Evolutionary conservation across 2,888 invertebrate genomes (phyloP).

Genomic region (Agrenia bidenticulata): DNA sequence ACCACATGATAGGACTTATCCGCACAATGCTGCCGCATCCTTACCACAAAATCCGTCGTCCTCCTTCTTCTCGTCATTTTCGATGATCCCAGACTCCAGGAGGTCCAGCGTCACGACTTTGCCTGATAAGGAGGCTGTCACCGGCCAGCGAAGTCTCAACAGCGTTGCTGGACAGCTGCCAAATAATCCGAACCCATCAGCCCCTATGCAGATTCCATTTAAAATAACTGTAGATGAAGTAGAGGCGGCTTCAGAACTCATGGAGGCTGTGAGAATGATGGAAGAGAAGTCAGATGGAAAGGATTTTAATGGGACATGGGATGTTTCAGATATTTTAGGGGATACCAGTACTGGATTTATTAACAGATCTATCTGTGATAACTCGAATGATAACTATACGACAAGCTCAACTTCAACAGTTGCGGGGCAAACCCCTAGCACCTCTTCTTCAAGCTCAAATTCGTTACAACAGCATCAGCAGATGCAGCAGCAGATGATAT

Average conservation of each 20-base stretch:
- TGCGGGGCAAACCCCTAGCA: background rate
- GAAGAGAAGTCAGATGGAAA: constrained; percentile 36
- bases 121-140: constrained; percentile 1
- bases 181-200: background rate
- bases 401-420: background rate
- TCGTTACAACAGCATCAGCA: background rate
- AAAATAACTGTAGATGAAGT: constrained; percentile 43
- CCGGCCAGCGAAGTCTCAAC: background rate
- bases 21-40: constrained; percentile 3
- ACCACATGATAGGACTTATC: constrained; percentile 32
- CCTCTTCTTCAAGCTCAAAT: background rate
- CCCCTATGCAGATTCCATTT: constrained; percentile 17
- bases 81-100: constrained; percentile 20
- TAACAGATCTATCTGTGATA: background rate
- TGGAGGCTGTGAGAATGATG: constrained; percentile 45
- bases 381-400: background rate
- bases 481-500: background rate
- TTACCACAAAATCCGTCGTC: background rate
- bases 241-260: constrained; percentile 46
- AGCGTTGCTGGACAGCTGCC: background rate
- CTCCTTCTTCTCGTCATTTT: constrained; percentile 4
- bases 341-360: background rate
- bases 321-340: background rate
- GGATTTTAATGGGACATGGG: constrained; percentile 6
- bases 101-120: constrained; percentile 19